Percentiles rank a stretch among this genome's conserved stretches.
Evolutionary conservation across 1,140 invertebrate species (phyloP).

Genomic region (Branchinecta lynchi): DNA sequence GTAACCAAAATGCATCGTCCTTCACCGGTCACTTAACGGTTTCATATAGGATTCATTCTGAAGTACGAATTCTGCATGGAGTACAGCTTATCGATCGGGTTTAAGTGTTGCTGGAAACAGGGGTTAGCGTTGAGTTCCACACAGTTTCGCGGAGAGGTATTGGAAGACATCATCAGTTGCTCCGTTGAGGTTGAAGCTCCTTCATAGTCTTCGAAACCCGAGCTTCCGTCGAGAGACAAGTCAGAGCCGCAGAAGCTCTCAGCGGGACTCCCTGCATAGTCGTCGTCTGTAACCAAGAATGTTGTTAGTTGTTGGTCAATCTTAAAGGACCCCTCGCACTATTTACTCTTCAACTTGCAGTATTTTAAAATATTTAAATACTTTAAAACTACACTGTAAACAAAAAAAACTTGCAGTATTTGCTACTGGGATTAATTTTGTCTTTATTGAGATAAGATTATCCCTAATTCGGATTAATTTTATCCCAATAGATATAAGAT

Average conservation of each 20-base stretch:
- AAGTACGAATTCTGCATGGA: slow-evolving; percentile 95
- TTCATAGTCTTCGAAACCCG: slow-evolving; percentile 59
- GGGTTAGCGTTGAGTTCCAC: slow-evolving; percentile 33
- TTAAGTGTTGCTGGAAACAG: slow-evolving; percentile 47
- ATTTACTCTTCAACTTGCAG: too few species aligned
- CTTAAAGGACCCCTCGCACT: too few species aligned
- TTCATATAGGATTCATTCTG: slow-evolving; percentile 23
- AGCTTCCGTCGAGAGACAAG: slow-evolving; percentile 59
- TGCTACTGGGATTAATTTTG: too few species aligned
- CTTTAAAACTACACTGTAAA: too few species aligned
- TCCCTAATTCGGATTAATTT: too few species aligned
- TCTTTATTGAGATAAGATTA: too few species aligned
- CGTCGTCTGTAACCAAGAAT: background rate
- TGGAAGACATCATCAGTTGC: slow-evolving; percentile 22
- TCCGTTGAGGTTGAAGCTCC: slow-evolving; percentile 34
- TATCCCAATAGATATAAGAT: too few species aligned
- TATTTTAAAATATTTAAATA: too few species aligned
- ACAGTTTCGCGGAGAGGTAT: slow-evolving; percentile 14
- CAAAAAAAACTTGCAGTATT: too few species aligned
- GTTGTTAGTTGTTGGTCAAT: background rate
- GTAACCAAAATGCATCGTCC: too few species aligned
- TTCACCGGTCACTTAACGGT: too few species aligned
- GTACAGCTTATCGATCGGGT: slow-evolving; percentile 93
- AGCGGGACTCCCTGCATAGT: slow-evolving; percentile 33
- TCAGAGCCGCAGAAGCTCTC: slow-evolving; percentile 81